phyloP scores from a whole-genome alignment of 2,888 invertebrate species.

The Cyclophora punctaria region DNA sequence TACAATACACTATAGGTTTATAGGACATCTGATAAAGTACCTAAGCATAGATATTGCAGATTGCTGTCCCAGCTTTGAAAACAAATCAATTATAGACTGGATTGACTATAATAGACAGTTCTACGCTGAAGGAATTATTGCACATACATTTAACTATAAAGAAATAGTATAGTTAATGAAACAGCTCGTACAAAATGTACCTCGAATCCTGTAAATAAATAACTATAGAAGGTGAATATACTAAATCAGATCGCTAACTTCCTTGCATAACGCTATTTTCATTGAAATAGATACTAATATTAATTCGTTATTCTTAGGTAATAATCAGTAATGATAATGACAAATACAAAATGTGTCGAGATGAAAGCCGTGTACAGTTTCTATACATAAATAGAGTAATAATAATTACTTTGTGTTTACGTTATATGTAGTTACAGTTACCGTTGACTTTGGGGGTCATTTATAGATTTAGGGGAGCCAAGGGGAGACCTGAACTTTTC shows the following conservation, averaged over 20 bases:
- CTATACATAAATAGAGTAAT: too few species aligned
- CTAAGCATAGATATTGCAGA: slow-evolving; percentile 8
- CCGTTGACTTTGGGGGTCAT: too few species aligned
- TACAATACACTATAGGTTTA: slow-evolving; percentile 13
- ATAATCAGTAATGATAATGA: too few species aligned
- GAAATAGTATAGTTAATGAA: slow-evolving; percentile 10
- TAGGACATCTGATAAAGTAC: slow-evolving; percentile 14
- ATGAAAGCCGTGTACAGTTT: too few species aligned
- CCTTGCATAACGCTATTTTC: not conserved
- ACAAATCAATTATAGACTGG: slow-evolving; percentile 11
- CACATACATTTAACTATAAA: slow-evolving; percentile 13
- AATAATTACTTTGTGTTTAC: too few species aligned
- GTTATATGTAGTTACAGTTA: too few species aligned
- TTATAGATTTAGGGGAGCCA: too few species aligned
- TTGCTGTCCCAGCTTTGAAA: slow-evolving; percentile 13
- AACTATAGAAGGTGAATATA: not conserved
- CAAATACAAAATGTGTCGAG: too few species aligned
- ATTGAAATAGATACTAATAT: too few species aligned
- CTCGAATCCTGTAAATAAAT: not conserved
- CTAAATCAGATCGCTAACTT: slow-evolving; percentile 24
- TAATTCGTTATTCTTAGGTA: too few species aligned
- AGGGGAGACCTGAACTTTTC: too few species aligned
- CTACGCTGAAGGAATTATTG: slow-evolving; percentile 15
- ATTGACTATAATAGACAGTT: slow-evolving; percentile 13
- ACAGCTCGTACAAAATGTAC: slow-evolving; percentile 2